A percentile compares a stretch with the other conserved stretches of the same genome.
These are phyloP conservation scores for Sebastes vulpes DNA, from an alignment of 2,797 vertebrate genomes.

Conservation along the genomic window DNA sequence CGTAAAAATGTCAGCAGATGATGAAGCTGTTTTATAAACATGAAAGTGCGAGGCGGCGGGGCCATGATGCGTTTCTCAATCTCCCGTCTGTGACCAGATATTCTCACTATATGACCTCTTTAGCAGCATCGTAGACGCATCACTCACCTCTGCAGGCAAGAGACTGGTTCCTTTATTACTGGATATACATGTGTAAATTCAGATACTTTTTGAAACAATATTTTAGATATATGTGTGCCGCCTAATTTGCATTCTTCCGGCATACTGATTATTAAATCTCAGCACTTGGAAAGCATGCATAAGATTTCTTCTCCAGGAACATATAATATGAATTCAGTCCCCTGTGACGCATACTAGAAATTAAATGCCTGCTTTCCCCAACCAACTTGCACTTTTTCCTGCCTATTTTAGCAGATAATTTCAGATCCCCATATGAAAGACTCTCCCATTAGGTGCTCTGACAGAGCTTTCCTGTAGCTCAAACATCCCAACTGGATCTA, in stretches of 20 bases:
- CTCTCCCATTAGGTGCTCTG: constrained; percentile 29
- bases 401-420: constrained; percentile 35
- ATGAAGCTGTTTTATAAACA: constrained; percentile 73
- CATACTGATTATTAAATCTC: constrained; percentile 17
- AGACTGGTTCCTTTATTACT: constrained; percentile 24
- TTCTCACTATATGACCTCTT: constrained; percentile 44
- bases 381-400: not conserved
- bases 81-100: constrained; percentile 28
- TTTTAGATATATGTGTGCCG: not conserved
- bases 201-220: constrained; percentile 13
- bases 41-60: constrained; percentile 30
- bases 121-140: constrained; percentile 12
- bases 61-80: constrained; percentile 16
- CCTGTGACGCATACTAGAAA: not conserved
- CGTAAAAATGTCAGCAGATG: constrained; percentile 44
- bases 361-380: constrained; percentile 4
- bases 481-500: constrained; percentile 26
- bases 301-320: not conserved
- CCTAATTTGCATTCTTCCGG: not conserved
- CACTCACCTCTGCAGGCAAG: not conserved
- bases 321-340: constrained; percentile 21
- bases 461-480: constrained; percentile 30
- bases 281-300: constrained; percentile 8
- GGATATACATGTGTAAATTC: constrained; percentile 3
- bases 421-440: constrained; percentile 31